A percentile compares a stretch with the other conserved stretches of the same genome.
phyloP scores from a whole-genome alignment of 2,888 invertebrate genomes.

The Drosophila borealis region DNA sequence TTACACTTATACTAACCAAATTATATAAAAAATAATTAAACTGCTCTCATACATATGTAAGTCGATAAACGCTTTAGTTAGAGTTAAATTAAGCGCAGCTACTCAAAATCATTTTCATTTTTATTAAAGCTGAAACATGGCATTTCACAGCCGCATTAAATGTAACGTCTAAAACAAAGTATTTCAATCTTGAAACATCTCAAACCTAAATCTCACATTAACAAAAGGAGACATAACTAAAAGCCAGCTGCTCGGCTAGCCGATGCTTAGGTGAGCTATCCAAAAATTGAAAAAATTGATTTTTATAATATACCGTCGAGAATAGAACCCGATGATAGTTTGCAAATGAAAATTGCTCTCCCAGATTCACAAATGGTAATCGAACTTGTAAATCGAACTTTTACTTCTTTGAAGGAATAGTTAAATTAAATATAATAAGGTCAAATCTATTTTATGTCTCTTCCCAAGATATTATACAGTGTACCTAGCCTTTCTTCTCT shows the following conservation, averaged over 20 bases:
- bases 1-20: conserved; percentile 36
- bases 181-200: neutral
- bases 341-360: neutral
- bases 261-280: neutral
- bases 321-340: too few species aligned
- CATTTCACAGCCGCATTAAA: neutral
- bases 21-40: conserved; percentile 19
- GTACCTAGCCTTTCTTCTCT: neutral
- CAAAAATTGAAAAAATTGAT: too few species aligned
- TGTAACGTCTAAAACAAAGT: neutral
- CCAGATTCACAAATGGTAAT: too few species aligned
- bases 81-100: conserved; percentile 2
- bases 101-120: conserved; percentile 8
- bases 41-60: conserved; percentile 38
- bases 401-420: too few species aligned
- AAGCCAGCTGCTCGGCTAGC: conserved; percentile 6
- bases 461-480: neutral
- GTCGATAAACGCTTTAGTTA: conserved; percentile 38
- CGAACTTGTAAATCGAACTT: too few species aligned
- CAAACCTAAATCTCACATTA: neutral
- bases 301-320: neutral
- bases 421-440: too few species aligned
- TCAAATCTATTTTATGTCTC: too few species aligned
- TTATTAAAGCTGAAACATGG: neutral
- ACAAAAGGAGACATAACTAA: neutral